phyloP scores from a whole-genome alignment of 2,113 vertebrate species.

The Dromas ardeola region DNA sequence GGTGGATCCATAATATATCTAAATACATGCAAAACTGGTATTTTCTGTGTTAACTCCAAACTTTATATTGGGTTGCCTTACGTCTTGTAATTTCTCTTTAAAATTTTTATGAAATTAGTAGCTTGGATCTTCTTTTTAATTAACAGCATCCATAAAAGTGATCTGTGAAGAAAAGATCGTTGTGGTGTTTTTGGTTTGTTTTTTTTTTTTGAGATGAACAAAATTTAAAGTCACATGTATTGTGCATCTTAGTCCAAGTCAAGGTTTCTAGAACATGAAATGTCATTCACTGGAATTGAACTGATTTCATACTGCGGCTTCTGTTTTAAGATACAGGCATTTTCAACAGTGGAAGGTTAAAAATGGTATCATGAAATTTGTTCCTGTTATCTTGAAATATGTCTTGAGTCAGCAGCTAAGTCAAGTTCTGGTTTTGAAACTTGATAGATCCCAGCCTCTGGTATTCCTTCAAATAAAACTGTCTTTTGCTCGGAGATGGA shows the following conservation, averaged over 20 bases:
- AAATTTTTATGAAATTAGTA: background rate
- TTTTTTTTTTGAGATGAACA: background rate
- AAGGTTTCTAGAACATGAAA: background rate
- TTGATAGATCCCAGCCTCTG: conserved; percentile 39
- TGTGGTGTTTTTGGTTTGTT: background rate
- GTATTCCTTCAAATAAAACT: conserved; percentile 62
- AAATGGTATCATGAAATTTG: conserved; percentile 46
- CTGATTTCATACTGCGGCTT: background rate
- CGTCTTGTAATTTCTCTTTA: background rate
- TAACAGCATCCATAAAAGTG: background rate
- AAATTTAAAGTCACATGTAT: background rate
- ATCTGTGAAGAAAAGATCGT: background rate
- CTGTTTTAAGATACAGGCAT: conserved; percentile 40
- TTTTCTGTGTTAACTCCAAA: background rate
- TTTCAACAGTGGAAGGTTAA: conserved; percentile 24
- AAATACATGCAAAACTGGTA: background rate
- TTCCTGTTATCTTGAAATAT: conserved; percentile 55
- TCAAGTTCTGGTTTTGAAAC: conserved; percentile 47
- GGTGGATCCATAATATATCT: background rate
- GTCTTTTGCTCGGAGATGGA: conserved; percentile 26
- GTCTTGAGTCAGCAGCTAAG: conserved; percentile 48
- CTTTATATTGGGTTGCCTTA: background rate
- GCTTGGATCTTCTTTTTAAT: background rate
- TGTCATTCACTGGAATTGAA: background rate
- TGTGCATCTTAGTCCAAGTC: background rate